phyloP scores from a whole-genome alignment of 1,140 invertebrate genomes.

The Alviniconcha marisindica region DNA sequence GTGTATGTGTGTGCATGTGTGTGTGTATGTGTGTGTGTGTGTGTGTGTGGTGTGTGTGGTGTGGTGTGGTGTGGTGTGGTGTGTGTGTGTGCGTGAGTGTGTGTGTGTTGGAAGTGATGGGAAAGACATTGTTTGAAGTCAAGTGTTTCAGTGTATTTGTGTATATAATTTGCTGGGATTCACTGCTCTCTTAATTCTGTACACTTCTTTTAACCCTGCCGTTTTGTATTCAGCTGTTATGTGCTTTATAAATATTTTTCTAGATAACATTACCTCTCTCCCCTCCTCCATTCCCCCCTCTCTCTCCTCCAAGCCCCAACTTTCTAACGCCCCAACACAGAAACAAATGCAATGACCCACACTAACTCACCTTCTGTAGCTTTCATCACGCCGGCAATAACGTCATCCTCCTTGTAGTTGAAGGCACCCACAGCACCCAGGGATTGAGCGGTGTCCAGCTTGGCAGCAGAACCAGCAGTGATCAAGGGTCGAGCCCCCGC shows the following conservation, averaged over 20 bases:
- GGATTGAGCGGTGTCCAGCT: constrained; percentile 61
- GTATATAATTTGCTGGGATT: no score
- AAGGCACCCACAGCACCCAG: constrained; percentile 69
- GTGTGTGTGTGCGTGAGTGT: no score
- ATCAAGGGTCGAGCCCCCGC: constrained; percentile 62
- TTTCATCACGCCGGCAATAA: constrained; percentile 61
- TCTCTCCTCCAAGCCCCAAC: not conserved
- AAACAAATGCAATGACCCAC: not conserved
- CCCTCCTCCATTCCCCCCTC: not conserved
- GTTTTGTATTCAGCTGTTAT: no score
- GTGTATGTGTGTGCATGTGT: no score
- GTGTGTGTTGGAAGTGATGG: no score
- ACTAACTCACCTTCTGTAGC: constrained; percentile 60
- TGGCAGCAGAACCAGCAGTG: constrained; percentile 72
- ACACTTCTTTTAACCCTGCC: no score
- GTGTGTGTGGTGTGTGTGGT: no score
- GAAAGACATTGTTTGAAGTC: no score
- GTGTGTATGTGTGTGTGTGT: no score
- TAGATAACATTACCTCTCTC: not conserved
- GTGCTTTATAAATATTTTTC: not conserved
- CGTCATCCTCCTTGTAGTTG: constrained; percentile 72
- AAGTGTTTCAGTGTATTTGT: no score
- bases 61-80: no score
- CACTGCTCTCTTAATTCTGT: no score
- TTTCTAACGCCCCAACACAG: not conserved